Evolutionary conservation across 2,888 invertebrate genomes (phyloP).

Genomic region (Hedychridium roseum): DNA sequence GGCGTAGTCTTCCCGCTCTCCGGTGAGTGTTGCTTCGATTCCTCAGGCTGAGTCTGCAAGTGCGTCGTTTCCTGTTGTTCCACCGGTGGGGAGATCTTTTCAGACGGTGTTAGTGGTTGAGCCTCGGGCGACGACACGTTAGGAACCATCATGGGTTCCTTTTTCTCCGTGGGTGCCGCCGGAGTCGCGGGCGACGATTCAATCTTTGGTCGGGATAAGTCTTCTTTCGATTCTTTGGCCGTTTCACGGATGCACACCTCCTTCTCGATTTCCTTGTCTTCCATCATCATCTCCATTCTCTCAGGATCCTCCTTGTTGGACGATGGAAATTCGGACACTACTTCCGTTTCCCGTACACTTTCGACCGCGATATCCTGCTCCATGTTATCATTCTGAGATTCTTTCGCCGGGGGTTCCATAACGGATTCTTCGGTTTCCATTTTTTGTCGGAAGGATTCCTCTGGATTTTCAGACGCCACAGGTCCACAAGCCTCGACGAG

Average conservation of each 20-base stretch:
- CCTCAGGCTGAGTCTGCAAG: conserved; percentile 48
- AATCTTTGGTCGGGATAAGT: conserved; percentile 25
- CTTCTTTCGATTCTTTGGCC: conserved; percentile 57
- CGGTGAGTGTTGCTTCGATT: conserved; percentile 56
- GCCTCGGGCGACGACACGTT: conserved; percentile 30
- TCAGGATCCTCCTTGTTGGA: conserved; percentile 33
- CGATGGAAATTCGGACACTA: conserved; percentile 32
- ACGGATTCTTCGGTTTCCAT: conserved; percentile 50
- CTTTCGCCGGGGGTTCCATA: conserved; percentile 23
- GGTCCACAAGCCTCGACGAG: too few relatives aligned
- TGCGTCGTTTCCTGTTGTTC: conserved; percentile 39
- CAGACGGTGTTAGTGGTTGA: conserved; percentile 44
- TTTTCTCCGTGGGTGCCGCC: conserved; percentile 21
- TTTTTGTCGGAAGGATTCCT: conserved; percentile 32
- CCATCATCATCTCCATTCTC: conserved; percentile 27
- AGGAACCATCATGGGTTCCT: conserved; percentile 16
- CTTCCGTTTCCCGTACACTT: conserved; percentile 33
- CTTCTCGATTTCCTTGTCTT: conserved; percentile 62
- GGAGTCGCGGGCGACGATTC: conserved; percentile 28
- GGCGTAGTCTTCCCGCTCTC: conserved; percentile 64
- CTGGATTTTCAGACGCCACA: conserved; percentile 36
- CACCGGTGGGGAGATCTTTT: conserved; percentile 34
- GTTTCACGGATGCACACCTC: conserved; percentile 63
- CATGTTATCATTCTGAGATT: conserved; percentile 33
- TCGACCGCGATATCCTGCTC: conserved; percentile 21